phyloP scores from a whole-genome alignment of 2,888 invertebrate species.

The Acronicta leporina region DNA sequence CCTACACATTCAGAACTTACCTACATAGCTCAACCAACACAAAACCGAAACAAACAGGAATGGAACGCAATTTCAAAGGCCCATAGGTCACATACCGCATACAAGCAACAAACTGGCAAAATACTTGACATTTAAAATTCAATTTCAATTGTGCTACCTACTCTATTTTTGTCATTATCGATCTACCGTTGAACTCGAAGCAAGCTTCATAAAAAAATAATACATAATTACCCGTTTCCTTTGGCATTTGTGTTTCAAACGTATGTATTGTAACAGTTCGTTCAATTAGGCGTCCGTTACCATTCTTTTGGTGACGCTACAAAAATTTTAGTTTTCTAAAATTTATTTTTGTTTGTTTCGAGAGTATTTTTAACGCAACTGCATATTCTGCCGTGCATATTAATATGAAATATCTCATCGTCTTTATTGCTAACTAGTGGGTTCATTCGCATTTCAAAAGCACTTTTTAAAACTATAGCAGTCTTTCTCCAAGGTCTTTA shows the following conservation, averaged over 20 bases:
- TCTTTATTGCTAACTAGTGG: no score
- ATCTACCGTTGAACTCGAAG: slow-evolving; percentile 45
- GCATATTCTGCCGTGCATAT: no score
- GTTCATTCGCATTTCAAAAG: no score
- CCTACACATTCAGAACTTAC: no score
- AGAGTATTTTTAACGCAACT: neutral
- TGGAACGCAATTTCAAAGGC: slow-evolving; percentile 15
- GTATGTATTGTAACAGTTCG: slow-evolving; percentile 28
- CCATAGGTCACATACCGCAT: slow-evolving; percentile 1
- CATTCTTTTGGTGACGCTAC: slow-evolving; percentile 12
- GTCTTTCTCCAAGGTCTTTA: no score
- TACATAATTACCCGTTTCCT: slow-evolving; percentile 54
- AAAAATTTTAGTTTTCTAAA: neutral
- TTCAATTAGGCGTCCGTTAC: slow-evolving; percentile 27
- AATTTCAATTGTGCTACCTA: slow-evolving; percentile 44
- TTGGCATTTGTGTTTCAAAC: slow-evolving; percentile 38
- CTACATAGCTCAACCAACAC: neutral
- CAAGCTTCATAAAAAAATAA: slow-evolving; percentile 52
- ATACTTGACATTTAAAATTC: slow-evolving; percentile 45
- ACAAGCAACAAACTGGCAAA: slow-evolving; percentile 23
- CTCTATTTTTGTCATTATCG: slow-evolving; percentile 57
- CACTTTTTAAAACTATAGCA: no score
- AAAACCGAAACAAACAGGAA: slow-evolving; percentile 14
- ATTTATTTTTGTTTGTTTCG: slow-evolving; percentile 8
- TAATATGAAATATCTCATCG: no score